These are phyloP conservation scores for Aradophagus sp. DNA, from an alignment of 1,140 invertebrate genomes.

Conservation along the genomic window DNA sequence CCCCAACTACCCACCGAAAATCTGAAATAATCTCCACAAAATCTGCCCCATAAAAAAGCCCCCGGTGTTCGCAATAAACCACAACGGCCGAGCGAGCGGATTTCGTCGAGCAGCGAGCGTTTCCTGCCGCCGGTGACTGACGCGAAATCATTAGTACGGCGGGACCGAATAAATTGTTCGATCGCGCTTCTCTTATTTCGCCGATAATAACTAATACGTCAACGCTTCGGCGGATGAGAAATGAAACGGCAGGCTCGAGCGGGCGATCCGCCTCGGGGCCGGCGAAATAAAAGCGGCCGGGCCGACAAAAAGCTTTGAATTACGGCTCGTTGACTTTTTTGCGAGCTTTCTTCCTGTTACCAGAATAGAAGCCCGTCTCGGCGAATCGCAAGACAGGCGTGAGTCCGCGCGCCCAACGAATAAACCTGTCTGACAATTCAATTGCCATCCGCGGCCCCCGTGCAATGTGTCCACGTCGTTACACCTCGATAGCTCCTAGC, in stretches of 20 bases:
- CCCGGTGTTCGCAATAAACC: too few relatives aligned
- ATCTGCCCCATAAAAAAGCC: too few relatives aligned
- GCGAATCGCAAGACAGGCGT: constrained; percentile 42
- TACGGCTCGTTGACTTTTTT: constrained; percentile 50
- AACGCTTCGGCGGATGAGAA: constrained; percentile 26
- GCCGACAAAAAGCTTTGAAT: constrained; percentile 47
- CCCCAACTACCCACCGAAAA: too few relatives aligned
- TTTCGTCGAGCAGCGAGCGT: too few relatives aligned
- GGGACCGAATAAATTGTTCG: too few relatives aligned
- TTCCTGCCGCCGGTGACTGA: too few relatives aligned
- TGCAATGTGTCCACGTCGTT: constrained; percentile 57
- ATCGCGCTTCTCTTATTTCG: constrained; percentile 6
- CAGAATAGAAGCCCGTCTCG: constrained; percentile 40
- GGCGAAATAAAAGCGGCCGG: constrained; percentile 20
- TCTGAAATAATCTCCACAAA: too few relatives aligned
- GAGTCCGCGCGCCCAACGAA: constrained; percentile 46
- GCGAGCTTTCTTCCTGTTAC: constrained; percentile 54
- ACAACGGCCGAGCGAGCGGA: too few relatives aligned
- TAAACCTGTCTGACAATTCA: constrained; percentile 62
- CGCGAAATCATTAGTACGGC: too few relatives aligned
- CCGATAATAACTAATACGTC: constrained; percentile 43
- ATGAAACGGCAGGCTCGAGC: constrained; percentile 23
- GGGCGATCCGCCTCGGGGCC: not conserved
- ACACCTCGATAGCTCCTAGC: constrained; percentile 59
- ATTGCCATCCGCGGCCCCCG: constrained; percentile 59